Base-by-base conservation (phyloP, 2,113 vertebrate species). In the Axis porcinus region DNA sequence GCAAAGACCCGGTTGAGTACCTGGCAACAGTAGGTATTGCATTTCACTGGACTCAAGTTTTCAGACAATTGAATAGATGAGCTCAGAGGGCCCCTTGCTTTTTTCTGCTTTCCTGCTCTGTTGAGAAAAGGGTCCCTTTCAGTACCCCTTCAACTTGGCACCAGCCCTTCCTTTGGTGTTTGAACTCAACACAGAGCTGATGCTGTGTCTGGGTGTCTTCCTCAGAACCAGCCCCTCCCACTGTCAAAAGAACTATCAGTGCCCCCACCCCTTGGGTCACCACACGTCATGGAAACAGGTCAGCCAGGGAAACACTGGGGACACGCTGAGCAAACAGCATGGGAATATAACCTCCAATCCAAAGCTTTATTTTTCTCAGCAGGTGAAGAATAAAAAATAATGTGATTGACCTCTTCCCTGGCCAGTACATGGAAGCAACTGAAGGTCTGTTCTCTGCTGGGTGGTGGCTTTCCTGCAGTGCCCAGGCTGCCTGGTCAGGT, bases 341-440 rank as follows among this genome's bases (percentile, higher is more conserved):
- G 17, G 57, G 83, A 57, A 74, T 91, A 96, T 93, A 76, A 64
- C 50, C 76, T 91, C 87, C 19, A 96, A 91, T 79, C 55, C 81
- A 93, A 79, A 91, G 52, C 78, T 87, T 21, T 92, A 93, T 92
- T 97, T 95, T 97, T 94, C 97, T 83, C 95, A 90, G 94, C 81
- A 92, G 78, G 86, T 79, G 15, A 94, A 91, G 76, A 89, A 84
- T 60, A 47, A 88, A 86, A 91, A 90, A 54, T 64, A 95, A 95
- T 36, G n/a, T 43, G n/a, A 40, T 2, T 90, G 92, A 93, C 54
- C 94, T 92, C 94, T 89, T 28, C 54, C 87, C 81, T 47, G 55
- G 74, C n/a, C 79, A 62, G 13, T 27, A 13, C 30, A n/a, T 10
- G 62, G 62, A 86, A 82, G 45, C 67, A 94, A 16, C 5, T 0